Evolutionary conservation across 2,797 vertebrate genomes (phyloP).

Genomic region (Spheniscus humboldti): DNA sequence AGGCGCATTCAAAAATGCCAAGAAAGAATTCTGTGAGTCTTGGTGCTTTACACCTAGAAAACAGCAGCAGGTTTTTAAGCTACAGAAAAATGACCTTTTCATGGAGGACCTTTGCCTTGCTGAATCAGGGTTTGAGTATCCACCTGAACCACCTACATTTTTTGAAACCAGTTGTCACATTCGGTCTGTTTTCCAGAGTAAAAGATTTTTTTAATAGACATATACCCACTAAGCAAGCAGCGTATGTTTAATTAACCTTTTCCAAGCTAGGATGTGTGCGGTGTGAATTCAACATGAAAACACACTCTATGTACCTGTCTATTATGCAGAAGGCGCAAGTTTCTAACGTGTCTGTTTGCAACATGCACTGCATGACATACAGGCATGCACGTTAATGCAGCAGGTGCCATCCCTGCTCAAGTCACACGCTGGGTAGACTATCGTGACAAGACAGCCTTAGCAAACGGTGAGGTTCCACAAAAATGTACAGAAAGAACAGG

Average conservation of each 20-base stretch:
- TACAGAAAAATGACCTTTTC: conserved; percentile 55
- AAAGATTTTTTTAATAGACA: background rate
- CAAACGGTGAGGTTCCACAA: background rate
- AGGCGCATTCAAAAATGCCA: conserved; percentile 97
- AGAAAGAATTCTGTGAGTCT: conserved; percentile 98
- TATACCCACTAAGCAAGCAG: background rate
- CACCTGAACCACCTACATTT: background rate
- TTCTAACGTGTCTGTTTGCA: background rate
- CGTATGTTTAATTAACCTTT: fast-evolving
- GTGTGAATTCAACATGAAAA: background rate
- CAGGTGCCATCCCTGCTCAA: background rate
- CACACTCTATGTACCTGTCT: fast-evolving
- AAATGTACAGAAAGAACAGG: background rate
- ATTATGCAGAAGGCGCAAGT: background rate
- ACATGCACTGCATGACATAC: background rate
- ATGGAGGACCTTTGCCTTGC: conserved; percentile 64
- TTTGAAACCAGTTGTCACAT: background rate
- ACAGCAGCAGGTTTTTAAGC: conserved; percentile 75
- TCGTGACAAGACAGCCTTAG: fast-evolving
- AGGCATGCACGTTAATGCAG: background rate
- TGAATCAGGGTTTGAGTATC: background rate
- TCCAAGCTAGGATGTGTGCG: background rate
- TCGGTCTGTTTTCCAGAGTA: background rate
- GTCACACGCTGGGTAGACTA: fast-evolving
- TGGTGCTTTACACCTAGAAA: conserved; percentile 96